Percentiles rank a stretch among this genome's conserved stretches.
Conservation (phyloP, 2,888 invertebrate genomes). For the Erebia epiphron region DNA sequence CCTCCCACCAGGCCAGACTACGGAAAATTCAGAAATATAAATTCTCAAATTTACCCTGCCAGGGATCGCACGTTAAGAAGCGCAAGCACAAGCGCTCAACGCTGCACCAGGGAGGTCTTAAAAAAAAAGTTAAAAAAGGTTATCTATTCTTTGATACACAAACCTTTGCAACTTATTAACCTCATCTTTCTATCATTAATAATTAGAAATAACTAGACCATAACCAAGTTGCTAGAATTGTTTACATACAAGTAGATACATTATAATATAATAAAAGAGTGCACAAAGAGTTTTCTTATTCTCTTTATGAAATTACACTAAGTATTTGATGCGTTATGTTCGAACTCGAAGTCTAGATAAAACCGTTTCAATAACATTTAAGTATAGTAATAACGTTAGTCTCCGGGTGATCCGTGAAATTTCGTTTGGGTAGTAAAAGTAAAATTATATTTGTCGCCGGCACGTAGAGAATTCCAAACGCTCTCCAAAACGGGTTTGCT, state of each 20-base stretch:
- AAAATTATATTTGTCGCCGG: slow-evolving; percentile 68
- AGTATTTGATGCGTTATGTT: slow-evolving; percentile 8
- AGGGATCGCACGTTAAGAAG: too few relatives aligned
- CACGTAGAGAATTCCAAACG: slow-evolving; percentile 65
- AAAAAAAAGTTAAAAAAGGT: too few relatives aligned
- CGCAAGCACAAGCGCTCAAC: too few relatives aligned
- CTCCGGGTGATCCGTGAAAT: slow-evolving; percentile 58
- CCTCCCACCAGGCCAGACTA: too few relatives aligned
- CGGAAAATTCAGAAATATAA: too few relatives aligned
- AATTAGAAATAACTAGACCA: not conserved
- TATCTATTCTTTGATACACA: too few relatives aligned
- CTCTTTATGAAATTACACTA: slow-evolving; percentile 2
- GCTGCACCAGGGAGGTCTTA: too few relatives aligned
- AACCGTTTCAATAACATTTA: slow-evolving; percentile 63
- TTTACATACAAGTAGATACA: not conserved
- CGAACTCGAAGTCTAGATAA: slow-evolving; percentile 49
- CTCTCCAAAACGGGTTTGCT: slow-evolving; percentile 40
- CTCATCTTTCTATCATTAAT: not conserved
- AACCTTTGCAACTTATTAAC: not conserved
- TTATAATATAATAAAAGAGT: slow-evolving; percentile 2
- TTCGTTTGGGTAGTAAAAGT: slow-evolving; percentile 64
- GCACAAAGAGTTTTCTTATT: slow-evolving; percentile 6
- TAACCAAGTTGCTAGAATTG: not conserved
- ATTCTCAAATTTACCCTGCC: too few relatives aligned
- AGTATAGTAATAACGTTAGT: slow-evolving; percentile 51